Conservation (phyloP, 2,797 vertebrate genomes). For the Bradypus variegatus region DNA sequence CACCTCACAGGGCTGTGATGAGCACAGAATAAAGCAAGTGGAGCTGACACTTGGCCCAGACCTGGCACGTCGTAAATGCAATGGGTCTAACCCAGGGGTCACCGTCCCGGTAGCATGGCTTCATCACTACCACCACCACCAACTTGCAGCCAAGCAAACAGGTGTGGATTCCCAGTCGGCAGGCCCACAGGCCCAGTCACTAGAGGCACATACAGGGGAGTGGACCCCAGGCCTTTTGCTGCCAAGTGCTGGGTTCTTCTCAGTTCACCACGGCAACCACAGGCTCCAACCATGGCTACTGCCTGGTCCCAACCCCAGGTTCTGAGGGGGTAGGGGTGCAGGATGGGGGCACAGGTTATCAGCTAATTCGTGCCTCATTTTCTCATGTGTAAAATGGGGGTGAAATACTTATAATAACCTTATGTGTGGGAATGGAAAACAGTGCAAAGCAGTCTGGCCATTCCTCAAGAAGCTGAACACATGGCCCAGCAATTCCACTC, state of each 20-base stretch:
- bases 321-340: no score
- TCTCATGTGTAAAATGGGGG: neutral
- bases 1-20: neutral
- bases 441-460: neutral
- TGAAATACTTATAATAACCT: neutral
- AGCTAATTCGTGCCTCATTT: neutral
- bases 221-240: accelerated
- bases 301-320: neutral
- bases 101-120: no score
- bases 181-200: accelerated
- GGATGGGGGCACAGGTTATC: no score
- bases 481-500: neutral
- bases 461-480: neutral
- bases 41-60: neutral
- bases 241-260: neutral
- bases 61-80: neutral
- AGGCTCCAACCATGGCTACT: accelerated
- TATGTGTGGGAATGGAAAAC: neutral
- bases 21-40: neutral
- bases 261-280: neutral
- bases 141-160: neutral
- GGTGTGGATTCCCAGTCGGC: neutral
- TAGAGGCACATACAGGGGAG: neutral
- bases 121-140: neutral
- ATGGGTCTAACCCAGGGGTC: no score